Evolutionary conservation across 92 coral and sea anemone genomes (phyloP), one percentile per base, ranked within the genome.

Genomic region (Metridium senile): DNA sequence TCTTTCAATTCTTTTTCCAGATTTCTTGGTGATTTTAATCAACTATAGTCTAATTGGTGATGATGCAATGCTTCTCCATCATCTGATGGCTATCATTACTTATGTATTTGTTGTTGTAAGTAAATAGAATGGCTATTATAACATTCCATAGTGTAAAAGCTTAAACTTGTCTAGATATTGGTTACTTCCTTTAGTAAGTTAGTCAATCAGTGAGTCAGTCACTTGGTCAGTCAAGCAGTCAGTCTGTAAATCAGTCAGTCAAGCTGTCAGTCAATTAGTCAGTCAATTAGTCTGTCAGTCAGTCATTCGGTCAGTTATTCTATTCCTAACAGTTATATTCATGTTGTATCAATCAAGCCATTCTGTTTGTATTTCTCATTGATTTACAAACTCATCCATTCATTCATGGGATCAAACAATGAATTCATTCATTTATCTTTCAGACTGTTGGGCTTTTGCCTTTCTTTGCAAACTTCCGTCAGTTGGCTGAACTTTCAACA

Each of bases 401-500:
- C 6, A 21, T 21, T 16, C n/a, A 54, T 54, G 4, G 4, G 23
- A 54, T 16, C n/a, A 54, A 16, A 3, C 17, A 21, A 16, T 54
- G 25, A 2, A 54, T 16, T 21, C 25, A 54, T 20, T 39, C 49
- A 39, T 39, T 39, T 13, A 39, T 65, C 33, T 81, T 46, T 4
- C 51, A 94, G 99, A 74, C 71, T 6, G 80, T 77, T 85, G 97
- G 99, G 8, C 35, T 85, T 27, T 74, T 92, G 51, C 93, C 91
- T 29, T 96, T 84, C 75, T 92, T 85, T 83, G 99, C 97, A 11
- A 96, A 96, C 71, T 62, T 96, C 30, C 96, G 99, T 19, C 99
- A 96, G 80, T 90, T 96, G 59, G 99, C 99, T 18, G 99, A 96
- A 75, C 69, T 93, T 64, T 96, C 99, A 32, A 96, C 99, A 43